phyloP scores from a whole-genome alignment of 2,888 invertebrate species.

The Pyrrhosoma nymphula region DNA sequence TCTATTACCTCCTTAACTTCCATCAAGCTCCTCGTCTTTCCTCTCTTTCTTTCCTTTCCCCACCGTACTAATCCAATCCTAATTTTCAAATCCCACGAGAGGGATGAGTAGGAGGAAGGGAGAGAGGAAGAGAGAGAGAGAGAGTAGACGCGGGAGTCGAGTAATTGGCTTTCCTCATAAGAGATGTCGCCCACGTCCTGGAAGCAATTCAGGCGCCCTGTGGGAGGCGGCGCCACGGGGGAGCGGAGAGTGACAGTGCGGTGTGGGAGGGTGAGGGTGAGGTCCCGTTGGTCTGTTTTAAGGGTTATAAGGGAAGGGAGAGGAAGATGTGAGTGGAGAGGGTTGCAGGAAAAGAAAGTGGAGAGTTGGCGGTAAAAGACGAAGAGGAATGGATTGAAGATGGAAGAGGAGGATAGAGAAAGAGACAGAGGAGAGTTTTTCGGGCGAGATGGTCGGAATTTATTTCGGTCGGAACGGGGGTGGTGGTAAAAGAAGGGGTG shows the following conservation, averaged over 20 bases:
- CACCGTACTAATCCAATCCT: constrained; percentile 45
- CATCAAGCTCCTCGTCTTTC: not conserved
- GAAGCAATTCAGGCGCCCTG: constrained; percentile 62
- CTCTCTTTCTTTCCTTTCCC: not conserved
- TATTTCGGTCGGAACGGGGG: constrained; percentile 8
- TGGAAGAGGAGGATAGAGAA: not conserved
- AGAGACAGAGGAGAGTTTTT: not conserved
- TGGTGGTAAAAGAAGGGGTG: not conserved
- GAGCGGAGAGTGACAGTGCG: constrained; percentile 38
- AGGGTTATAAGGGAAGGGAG: not conserved
- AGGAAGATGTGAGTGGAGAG: not conserved
- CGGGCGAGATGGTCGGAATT: not conserved
- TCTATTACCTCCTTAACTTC: not conserved
- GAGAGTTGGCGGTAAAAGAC: not conserved
- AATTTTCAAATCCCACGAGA: constrained; percentile 24
- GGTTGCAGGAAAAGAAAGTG: constrained; percentile 2
- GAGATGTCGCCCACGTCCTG: constrained; percentile 64
- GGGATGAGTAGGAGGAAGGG: not conserved
- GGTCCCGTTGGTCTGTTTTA: too few relatives aligned
- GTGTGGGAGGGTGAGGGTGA: too few relatives aligned
- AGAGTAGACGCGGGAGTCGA: not conserved
- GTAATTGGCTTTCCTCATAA: constrained; percentile 65
- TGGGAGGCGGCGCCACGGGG: constrained; percentile 59
- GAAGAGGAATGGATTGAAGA: not conserved
- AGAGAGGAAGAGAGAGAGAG: not conserved